Evolutionary conservation across 2,113 vertebrate genomes (phyloP).

Genomic region (Rhegmatorhina hoffmannsi): DNA sequence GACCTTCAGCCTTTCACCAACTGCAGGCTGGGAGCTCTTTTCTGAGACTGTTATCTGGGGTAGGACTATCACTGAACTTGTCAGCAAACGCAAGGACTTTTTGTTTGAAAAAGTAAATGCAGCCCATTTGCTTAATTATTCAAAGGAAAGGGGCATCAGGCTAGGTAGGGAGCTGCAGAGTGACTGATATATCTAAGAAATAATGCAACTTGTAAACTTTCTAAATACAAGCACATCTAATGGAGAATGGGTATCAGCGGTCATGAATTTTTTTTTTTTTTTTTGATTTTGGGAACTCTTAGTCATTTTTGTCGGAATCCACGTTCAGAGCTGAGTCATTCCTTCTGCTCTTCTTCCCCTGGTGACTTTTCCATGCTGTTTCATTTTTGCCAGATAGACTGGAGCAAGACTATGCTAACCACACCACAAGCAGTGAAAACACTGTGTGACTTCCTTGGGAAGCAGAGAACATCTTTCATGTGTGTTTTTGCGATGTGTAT

Average conservation of each 20-base stretch:
- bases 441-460: neutral
- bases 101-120: constrained; percentile 5
- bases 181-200: neutral
- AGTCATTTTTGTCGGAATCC: constrained; percentile 56
- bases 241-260: neutral
- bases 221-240: neutral
- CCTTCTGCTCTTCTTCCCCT: constrained; percentile 54
- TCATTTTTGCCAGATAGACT: constrained; percentile 49
- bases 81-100: neutral
- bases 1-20: neutral
- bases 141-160: neutral
- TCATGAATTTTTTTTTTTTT: neutral
- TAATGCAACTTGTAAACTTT: neutral
- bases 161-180: neutral
- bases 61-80: neutral
- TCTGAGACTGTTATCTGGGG: neutral
- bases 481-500: fast-evolving
- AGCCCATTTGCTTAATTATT: neutral
- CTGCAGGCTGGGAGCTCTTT: fast-evolving
- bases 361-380: constrained; percentile 39
- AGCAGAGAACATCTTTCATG: fast-evolving
- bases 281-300: constrained; percentile 40
- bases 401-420: neutral
- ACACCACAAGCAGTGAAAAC: constrained; percentile 1
- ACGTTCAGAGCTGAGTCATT: constrained; percentile 57